Evolutionary conservation across 1,140 invertebrate genomes (phyloP), one percentile per base, ranked within the genome.

Genomic region (Condylostylus longicornis): DNA sequence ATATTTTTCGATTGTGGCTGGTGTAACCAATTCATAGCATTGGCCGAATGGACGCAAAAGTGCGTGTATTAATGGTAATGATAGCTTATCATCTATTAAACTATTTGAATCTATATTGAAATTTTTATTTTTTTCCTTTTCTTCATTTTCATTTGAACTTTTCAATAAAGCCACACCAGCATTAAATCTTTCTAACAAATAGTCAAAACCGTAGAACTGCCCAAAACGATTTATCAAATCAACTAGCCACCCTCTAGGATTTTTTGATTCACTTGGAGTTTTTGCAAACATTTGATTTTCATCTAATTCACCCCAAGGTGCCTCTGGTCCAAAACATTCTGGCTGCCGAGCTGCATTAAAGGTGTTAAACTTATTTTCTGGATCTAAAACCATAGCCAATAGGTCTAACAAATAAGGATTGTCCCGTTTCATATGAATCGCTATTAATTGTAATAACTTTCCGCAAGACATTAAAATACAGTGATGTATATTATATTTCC

Each of bases 141-240:
- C 64, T 47, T 64, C 63, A 27, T 47, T 52, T 35, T 50, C 58
- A 5, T 58, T 37, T 31, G 62, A 39, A 33, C 67, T 65, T 33
- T 40, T 39, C 6, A 36, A 23, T 7, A 29, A 8, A 21, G 45
- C 47, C 5, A 62, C 44, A 12, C 62, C 58, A 33, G 49, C 46
- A 47, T 82, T 77, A 70, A 96, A 95, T 53, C 90, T 70, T 53
- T 90, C 82, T 35, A 85, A 64, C 35, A 96, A 61, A 51, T 82
- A 80, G 53, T 86, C 72, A 66, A 97, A 97, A 42, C 93, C 91
- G 42, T 79, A 77, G 30, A 84, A 65, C 50, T 76, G 74, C 14
- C 91, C 91, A 69, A 96, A 96, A 69, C 72, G 72, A 71, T 97
- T 96, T 39, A 96, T 85, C 41, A 96, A 69, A 72, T 96, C 90